Percentiles rank a stretch among this genome's conserved stretches.
Conservation (phyloP, 2,888 invertebrate genomes). For the Habroteleia sp. region DNA sequence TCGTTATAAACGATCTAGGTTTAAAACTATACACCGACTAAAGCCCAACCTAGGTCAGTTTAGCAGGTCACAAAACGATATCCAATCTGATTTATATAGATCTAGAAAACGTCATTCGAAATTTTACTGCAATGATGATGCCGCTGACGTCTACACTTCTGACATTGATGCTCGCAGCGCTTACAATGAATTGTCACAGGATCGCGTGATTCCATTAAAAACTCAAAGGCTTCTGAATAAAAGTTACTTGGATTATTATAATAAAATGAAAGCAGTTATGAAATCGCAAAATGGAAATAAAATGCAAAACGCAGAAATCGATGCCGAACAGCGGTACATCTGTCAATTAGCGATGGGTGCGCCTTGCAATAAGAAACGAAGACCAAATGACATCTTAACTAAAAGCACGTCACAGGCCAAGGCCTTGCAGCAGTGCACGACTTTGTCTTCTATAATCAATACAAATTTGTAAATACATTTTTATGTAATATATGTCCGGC, state of each 20-base stretch:
- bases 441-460: constrained; percentile 74
- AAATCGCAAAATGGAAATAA: neutral
- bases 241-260: constrained; percentile 75
- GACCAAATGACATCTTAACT: constrained; percentile 25
- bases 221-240: constrained; percentile 73
- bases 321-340: constrained; percentile 63
- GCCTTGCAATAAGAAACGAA: constrained; percentile 65
- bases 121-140: constrained; percentile 7
- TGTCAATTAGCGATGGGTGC: constrained; percentile 65
- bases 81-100: neutral
- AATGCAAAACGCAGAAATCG: constrained; percentile 16
- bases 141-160: constrained; percentile 6
- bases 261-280: constrained; percentile 64
- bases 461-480: constrained; percentile 67
- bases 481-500: too few relatives aligned
- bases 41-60: neutral
- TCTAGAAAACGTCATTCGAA: constrained; percentile 1
- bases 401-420: constrained; percentile 61
- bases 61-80: constrained; percentile 49
- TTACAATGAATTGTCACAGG: constrained; percentile 4
- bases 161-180: constrained; percentile 17
- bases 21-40: constrained; percentile 11
- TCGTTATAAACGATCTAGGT: constrained; percentile 12
- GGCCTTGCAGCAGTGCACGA: constrained; percentile 73
- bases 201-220: constrained; percentile 66